Evolutionary conservation across 2,113 vertebrate species (phyloP).

Genomic region (Muscicapa adusta): DNA sequence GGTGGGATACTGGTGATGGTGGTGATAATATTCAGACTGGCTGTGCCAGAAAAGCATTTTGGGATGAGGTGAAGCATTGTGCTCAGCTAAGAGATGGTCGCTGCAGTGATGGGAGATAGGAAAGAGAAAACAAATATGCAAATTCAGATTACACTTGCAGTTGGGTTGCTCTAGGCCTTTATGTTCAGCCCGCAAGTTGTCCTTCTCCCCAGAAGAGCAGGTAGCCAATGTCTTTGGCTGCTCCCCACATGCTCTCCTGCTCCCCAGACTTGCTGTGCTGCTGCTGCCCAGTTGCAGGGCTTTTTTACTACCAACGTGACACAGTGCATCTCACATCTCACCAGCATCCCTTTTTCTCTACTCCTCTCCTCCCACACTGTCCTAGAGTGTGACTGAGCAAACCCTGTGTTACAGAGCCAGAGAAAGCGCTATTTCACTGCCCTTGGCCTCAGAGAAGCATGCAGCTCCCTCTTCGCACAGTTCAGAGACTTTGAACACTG

Average conservation of each 20-base stretch:
- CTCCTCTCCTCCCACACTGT: background rate
- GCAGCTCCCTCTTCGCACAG: background rate
- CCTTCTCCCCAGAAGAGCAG: background rate
- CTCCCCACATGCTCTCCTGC: background rate
- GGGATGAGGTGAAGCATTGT: slow-evolving; percentile 39
- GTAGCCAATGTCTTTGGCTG: background rate
- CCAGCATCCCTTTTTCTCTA: background rate
- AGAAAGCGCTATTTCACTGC: background rate
- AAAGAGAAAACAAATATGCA: background rate
- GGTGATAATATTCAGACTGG: slow-evolving; percentile 74
- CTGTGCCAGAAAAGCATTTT: slow-evolving; percentile 81
- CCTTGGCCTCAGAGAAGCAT: background rate
- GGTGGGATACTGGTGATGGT: slow-evolving; percentile 51
- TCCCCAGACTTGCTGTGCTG: background rate
- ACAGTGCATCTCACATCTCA: background rate
- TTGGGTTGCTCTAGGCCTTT: background rate
- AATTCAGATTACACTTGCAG: background rate
- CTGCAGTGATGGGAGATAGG: background rate
- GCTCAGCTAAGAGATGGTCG: slow-evolving; percentile 52
- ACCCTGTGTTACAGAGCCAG: background rate
- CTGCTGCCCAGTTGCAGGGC: background rate
- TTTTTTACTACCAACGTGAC: background rate
- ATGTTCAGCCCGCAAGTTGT: background rate
- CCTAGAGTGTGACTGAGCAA: background rate
- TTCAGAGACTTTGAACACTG: background rate